phyloP scores from a whole-genome alignment of 2,888 invertebrate species.

The Argyra leucocephala region DNA sequence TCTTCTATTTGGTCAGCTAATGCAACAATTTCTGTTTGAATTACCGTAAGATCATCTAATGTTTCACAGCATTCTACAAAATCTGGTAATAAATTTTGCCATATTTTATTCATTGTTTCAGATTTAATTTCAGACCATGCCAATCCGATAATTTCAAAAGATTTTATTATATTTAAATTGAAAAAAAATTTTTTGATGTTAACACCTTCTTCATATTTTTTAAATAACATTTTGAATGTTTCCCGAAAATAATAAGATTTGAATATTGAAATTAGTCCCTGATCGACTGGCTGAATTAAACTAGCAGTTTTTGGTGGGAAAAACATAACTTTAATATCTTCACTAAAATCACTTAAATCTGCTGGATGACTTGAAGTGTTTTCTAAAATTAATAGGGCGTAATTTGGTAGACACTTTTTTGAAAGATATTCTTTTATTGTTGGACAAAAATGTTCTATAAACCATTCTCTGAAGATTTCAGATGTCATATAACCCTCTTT shows the following conservation, averaged over 20 bases:
- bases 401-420: background rate
- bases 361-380: constrained; percentile 5
- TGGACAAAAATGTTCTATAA: constrained; percentile 7
- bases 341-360: constrained; percentile 14
- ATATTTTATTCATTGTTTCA: too few species aligned
- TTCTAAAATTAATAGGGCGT: constrained; percentile 9
- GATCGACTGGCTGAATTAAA: constrained; percentile 20
- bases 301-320: background rate
- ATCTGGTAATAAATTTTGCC: too few species aligned
- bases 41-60: too few species aligned
- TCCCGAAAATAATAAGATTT: constrained; percentile 19
- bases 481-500: constrained; percentile 25
- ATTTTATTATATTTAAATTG: too few species aligned
- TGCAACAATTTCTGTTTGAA: too few species aligned
- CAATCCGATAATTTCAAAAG: too few species aligned
- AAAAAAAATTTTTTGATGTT: too few species aligned
- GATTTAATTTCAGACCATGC: too few species aligned
- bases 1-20: too few species aligned
- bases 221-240: too few species aligned
- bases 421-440: constrained; percentile 15
- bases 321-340: constrained; percentile 14
- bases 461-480: constrained; percentile 25
- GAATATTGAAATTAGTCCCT: constrained; percentile 27
- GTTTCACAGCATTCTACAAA: too few species aligned
- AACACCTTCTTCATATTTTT: too few species aligned